Base-by-base conservation (phyloP, 2,888 invertebrate species). In the Trissolcus japonicus region DNA sequence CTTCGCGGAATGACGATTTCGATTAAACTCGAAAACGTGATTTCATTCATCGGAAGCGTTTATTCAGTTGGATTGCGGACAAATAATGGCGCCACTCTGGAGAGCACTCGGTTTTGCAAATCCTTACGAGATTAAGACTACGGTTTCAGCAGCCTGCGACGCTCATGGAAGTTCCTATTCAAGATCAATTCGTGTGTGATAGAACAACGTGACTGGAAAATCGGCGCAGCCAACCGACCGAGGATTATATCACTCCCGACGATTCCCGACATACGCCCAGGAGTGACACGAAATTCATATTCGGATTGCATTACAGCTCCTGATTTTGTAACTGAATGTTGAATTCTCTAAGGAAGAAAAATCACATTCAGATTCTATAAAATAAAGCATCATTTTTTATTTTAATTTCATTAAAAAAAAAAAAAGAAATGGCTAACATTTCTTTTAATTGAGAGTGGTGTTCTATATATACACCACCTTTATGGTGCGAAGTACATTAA, bases 161-260 rank as follows among this genome's bases (percentile, higher is more conserved):
- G 65, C 48, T 66, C 43, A 55, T 50, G 61, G 41, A 48, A 50
- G 60, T 50, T 60, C 60, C 13, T 55, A 60, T 73, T 66, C 59
- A 73, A 65, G 66, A 73, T 66, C 66, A 55, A 63, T 71, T 71
- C 63, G 29, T 57, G 53, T 57, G 63, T 55, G 72, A 72, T 60
- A 59, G 65, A 72, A 60, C 72, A 72, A 72, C 72, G 72, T 72
- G 72, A 72, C 72, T 59, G 72, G 65, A 72, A 72, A 72, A 72
- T 72, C 59, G 72, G 29, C 48, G 9, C 51, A 57, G 57, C 1
- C 19, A 60, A 17, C 60, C 51, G 11, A 16, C 29, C 16, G 6
- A 11, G 43, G 59, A 68, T 68, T 68, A 68, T 54, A 54, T 41
- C 35, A 60, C 29, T 41, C 41, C 25, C 43, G 9, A 51, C 16